These are phyloP conservation scores for Pemphigus obesinymphae DNA, from an alignment of 1,140 invertebrate genomes.

Conservation along the genomic window DNA sequence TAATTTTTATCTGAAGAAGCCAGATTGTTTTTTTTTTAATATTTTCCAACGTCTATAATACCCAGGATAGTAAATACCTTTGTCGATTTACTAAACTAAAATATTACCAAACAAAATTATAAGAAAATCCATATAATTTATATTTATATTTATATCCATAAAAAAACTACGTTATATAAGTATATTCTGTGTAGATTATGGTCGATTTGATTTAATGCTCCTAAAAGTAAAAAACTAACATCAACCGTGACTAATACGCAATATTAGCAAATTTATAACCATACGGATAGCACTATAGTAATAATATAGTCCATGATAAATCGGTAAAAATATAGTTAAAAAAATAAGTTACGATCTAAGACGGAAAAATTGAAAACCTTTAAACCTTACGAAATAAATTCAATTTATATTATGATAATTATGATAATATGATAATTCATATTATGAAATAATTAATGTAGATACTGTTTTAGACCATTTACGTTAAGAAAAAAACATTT, in stretches of 20 bases:
- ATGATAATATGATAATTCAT: too few relatives aligned
- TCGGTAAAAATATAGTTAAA: background rate
- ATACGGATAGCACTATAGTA: background rate
- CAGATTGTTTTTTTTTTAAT: too few relatives aligned
- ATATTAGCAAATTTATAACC: background rate
- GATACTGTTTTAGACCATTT: background rate
- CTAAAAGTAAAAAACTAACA: background rate
- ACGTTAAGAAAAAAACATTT: background rate
- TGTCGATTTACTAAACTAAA: background rate
- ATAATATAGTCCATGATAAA: background rate
- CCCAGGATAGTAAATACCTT: too few relatives aligned
- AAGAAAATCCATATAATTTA: background rate
- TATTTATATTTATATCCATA: too few relatives aligned
- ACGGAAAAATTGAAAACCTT: background rate
- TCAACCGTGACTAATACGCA: background rate
- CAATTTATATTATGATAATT: too few relatives aligned
- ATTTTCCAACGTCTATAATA: too few relatives aligned
- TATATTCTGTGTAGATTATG: background rate
- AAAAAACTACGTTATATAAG: background rate
- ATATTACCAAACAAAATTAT: background rate
- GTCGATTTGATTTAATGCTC: background rate
- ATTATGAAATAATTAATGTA: too few relatives aligned
- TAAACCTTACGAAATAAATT: background rate
- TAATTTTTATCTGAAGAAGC: too few relatives aligned
- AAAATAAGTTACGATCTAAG: background rate